Evolutionary conservation across 2,797 vertebrate species (phyloP).

Genomic region (Phrynocephalus guinanensis): DNA sequence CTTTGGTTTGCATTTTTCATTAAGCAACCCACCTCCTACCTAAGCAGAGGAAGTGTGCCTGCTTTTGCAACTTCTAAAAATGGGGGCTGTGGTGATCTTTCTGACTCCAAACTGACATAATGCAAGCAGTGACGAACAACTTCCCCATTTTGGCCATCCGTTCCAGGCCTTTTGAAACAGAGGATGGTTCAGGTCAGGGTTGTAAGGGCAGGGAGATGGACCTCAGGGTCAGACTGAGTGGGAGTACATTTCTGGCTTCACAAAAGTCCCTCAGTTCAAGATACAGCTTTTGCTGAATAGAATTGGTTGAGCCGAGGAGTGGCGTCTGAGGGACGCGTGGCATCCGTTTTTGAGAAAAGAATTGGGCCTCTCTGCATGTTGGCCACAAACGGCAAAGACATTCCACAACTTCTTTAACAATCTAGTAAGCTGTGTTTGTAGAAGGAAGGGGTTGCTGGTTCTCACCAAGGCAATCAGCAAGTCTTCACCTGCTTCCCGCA

Average conservation of each 20-base stretch:
- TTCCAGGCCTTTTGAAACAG: neutral
- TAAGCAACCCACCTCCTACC: neutral
- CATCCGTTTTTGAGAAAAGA: constrained; percentile 1
- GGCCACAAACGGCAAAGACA: neutral
- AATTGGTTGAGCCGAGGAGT: neutral
- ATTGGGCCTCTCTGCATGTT: neutral
- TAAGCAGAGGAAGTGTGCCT: neutral
- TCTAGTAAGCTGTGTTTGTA: neutral
- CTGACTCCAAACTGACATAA: neutral
- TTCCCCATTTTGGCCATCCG: neutral
- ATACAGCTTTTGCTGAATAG: neutral
- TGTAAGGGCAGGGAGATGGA: neutral
- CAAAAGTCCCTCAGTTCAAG: neutral
- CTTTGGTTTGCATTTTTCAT: neutral
- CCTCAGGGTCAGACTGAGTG: neutral
- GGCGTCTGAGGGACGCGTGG: neutral
- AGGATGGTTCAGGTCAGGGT: neutral
- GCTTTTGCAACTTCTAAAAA: neutral
- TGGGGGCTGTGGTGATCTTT: neutral
- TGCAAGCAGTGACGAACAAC: fast-evolving
- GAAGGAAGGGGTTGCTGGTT: neutral
- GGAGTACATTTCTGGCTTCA: neutral
- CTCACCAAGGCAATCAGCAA: too few species aligned
- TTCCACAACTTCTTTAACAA: neutral
- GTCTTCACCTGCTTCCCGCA: too few species aligned